A percentile compares a stretch with the other conserved stretches of the same genome.
These are phyloP conservation scores for Choloepus hoffmanni DNA, from an alignment of 2,113 vertebrate species.

Conservation along the genomic window DNA sequence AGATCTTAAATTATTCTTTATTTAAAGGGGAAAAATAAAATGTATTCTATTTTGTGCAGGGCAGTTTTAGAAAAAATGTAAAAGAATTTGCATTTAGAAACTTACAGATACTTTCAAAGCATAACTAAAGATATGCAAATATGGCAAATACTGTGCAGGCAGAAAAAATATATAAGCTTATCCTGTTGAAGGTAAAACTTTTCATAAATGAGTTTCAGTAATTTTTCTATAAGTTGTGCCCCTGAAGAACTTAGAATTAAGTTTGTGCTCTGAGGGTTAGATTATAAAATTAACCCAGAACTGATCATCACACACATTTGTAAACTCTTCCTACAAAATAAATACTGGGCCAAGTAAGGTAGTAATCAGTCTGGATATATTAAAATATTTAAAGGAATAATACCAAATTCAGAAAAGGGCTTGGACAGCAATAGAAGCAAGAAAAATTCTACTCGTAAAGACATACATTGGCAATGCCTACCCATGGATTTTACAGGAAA, in stretches of 20 bases:
- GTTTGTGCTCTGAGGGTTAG: neutral
- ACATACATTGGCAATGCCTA: neutral
- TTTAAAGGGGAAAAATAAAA: neutral
- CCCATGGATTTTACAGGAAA: neutral
- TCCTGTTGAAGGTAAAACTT: neutral
- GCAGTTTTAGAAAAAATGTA: neutral
- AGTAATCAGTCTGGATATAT: neutral
- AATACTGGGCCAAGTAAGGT: neutral
- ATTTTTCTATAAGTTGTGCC: neutral
- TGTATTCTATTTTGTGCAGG: neutral
- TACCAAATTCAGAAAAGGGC: neutral
- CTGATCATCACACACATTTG: neutral
- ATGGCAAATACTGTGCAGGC: neutral
- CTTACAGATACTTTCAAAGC: neutral
- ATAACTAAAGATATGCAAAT: neutral
- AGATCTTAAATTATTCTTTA: neutral
- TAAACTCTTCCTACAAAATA: slow-evolving; percentile 10
- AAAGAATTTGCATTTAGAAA: slow-evolving; percentile 36
- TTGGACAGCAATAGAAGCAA: neutral
- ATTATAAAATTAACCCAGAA: neutral
- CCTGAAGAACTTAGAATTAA: neutral
- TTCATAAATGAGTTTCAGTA: neutral
- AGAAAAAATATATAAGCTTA: neutral
- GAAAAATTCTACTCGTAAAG: neutral
- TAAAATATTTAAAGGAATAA: neutral